phyloP scores from a whole-genome alignment of 2,888 invertebrate species.

The Drosophila ezoana region DNA sequence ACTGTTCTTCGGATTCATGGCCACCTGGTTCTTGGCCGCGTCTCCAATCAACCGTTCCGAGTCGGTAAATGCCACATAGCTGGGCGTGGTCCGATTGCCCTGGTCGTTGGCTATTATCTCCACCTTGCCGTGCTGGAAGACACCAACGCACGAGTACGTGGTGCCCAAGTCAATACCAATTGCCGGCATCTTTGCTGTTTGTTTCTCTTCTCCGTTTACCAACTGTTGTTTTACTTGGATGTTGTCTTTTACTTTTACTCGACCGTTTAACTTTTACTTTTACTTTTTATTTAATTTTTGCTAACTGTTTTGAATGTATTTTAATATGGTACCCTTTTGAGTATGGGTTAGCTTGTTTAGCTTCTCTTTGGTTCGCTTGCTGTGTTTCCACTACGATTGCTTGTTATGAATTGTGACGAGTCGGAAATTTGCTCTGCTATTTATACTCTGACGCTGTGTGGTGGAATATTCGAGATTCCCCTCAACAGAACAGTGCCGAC shows the following conservation, averaged over 20 bases:
- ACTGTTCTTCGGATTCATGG: conserved; percentile 95
- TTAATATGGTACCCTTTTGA: background rate
- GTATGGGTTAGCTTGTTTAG: conserved; percentile 1
- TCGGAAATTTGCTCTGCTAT: conserved; percentile 35
- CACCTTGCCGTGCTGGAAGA: conserved; percentile 92
- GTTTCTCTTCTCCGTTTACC: background rate
- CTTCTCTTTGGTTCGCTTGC: conserved; percentile 5
- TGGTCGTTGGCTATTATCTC: conserved; percentile 94
- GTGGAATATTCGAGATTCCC: conserved; percentile 35
- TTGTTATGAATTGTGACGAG: conserved; percentile 43
- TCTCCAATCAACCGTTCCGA: conserved; percentile 93
- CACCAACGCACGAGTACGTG: conserved; percentile 93
- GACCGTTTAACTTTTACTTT: background rate
- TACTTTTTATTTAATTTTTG: background rate
- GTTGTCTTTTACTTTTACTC: background rate
- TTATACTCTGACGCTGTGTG: conserved; percentile 46
- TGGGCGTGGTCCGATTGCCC: conserved; percentile 93
- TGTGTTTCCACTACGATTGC: conserved; percentile 18
- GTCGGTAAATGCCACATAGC: conserved; percentile 92
- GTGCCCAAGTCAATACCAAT: conserved; percentile 85
- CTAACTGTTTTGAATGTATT: background rate
- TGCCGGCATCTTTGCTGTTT: conserved; percentile 23
- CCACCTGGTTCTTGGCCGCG: conserved; percentile 93
- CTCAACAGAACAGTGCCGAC: conserved; percentile 26
- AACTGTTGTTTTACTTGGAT: background rate